These are phyloP conservation scores for Troglohyphantes excavatus DNA, from an alignment of 2,888 invertebrate species.

Conservation along the genomic window DNA sequence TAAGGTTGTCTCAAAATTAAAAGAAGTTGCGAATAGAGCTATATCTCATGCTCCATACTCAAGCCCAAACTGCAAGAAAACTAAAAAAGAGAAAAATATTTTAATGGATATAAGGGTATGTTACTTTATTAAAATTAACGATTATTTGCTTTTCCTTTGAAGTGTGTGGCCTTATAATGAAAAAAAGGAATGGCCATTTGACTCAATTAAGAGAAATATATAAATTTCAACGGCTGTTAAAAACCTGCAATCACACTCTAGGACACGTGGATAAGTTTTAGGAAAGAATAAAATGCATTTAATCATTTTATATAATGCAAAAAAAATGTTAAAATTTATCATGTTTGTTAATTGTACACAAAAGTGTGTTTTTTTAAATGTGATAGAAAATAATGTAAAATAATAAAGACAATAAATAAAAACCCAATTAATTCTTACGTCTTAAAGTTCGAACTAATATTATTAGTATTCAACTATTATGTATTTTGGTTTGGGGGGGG, in stretches of 20 bases:
- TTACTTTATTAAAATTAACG: constrained; percentile 66
- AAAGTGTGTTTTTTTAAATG: too few relatives aligned
- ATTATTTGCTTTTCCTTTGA: constrained; percentile 19
- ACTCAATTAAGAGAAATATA: constrained; percentile 52
- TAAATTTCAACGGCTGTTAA: constrained; percentile 23
- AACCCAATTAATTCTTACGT: too few relatives aligned
- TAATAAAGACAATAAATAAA: too few relatives aligned
- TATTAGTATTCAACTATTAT: too few relatives aligned
- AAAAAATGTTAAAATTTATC: too few relatives aligned
- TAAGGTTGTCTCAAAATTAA: constrained; percentile 30
- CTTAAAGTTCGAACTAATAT: too few relatives aligned
- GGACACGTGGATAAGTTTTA: neutral
- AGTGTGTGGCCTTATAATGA: neutral
- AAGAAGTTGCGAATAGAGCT: constrained; percentile 25
- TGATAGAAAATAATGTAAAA: too few relatives aligned
- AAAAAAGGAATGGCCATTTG: constrained; percentile 33
- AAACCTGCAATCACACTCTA: neutral
- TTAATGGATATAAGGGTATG: constrained; percentile 17
- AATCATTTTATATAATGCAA: too few relatives aligned
- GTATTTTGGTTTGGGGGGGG: too few relatives aligned
- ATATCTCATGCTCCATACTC: neutral
- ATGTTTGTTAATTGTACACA: too few relatives aligned
- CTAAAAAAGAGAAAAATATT: neutral
- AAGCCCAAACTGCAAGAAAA: too few relatives aligned
- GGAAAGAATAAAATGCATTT: too few relatives aligned